phyloP scores from a whole-genome alignment of 2,797 vertebrate species.

The Crax fasciolata region DNA sequence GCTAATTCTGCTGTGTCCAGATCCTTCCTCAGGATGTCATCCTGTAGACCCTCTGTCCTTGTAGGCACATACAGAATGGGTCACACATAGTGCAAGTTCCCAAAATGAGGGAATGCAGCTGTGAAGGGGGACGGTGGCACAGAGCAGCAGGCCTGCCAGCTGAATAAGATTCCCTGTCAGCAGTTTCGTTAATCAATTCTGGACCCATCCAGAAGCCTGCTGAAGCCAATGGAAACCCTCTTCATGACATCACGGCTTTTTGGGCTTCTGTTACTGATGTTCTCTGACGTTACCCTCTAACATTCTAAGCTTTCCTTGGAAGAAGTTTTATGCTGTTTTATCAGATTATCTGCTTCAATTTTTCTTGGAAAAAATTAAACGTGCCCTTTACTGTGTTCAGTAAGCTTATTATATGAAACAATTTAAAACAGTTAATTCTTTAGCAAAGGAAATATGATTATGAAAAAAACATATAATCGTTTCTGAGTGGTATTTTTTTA shows the following conservation, averaged over 20 bases:
- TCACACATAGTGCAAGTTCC: background rate
- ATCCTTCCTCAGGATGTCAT: background rate
- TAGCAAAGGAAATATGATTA: background rate
- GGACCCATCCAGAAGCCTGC: background rate
- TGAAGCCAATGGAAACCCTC: constrained; percentile 21
- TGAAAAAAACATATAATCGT: background rate
- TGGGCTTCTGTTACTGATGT: background rate
- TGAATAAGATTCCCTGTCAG: background rate
- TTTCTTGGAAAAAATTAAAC: constrained; percentile 43
- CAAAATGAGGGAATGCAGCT: background rate
- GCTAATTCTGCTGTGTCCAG: background rate
- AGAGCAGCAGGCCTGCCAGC: background rate
- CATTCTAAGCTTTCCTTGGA: constrained; percentile 19
- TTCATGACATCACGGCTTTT: background rate
- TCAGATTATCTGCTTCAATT: constrained; percentile 27
- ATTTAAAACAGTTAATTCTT: background rate
- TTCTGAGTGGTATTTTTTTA: background rate
- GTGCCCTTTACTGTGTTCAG: background rate
- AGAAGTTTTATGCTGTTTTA: constrained; percentile 21
- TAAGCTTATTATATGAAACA: background rate
- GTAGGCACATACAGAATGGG: fast-evolving
- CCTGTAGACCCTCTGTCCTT: background rate
- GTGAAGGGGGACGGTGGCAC: background rate
- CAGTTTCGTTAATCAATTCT: background rate
- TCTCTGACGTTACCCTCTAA: background rate